Evolutionary conservation across 2,888 invertebrate genomes (phyloP).

Genomic region (Epinotia bilunana): DNA sequence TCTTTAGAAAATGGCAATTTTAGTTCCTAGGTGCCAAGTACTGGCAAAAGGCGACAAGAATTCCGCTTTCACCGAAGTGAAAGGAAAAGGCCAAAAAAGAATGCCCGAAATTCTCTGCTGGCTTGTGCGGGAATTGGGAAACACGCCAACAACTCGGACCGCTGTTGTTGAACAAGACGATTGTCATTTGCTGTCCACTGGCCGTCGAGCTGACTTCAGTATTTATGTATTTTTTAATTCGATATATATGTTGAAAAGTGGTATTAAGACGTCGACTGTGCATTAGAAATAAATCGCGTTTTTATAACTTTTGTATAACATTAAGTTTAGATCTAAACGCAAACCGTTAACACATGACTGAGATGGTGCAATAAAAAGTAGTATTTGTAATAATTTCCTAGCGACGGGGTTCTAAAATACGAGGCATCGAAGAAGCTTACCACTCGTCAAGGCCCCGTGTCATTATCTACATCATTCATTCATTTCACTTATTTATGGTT

Average conservation of each 20-base stretch:
- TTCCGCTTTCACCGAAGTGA: neutral
- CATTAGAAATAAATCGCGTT: slow-evolving; percentile 30
- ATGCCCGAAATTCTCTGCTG: neutral
- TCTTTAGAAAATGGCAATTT: slow-evolving; percentile 11
- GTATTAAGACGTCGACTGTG: slow-evolving; percentile 37
- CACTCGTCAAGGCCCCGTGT: slow-evolving; percentile 23
- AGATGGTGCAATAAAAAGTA: slow-evolving; percentile 43
- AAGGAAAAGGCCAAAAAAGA: neutral
- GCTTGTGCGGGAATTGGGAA: too few species aligned
- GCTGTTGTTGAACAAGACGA: neutral
- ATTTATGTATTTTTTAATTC: too few species aligned
- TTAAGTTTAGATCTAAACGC: slow-evolving; percentile 44
- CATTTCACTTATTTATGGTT: slow-evolving; percentile 18
- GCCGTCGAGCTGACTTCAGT: neutral
- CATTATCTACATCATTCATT: slow-evolving; percentile 29
- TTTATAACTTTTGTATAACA: slow-evolving; percentile 41
- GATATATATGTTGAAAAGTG: neutral
- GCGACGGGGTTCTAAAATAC: slow-evolving; percentile 21
- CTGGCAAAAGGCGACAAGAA: neutral
- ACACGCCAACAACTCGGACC: too few species aligned
- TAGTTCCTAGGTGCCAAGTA: neutral
- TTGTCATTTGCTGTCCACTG: neutral
- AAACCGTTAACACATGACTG: slow-evolving; percentile 42
- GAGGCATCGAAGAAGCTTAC: slow-evolving; percentile 22
- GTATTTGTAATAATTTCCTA: slow-evolving; percentile 40